Evolutionary conservation across 64 coral and sea anemone genomes (phyloP), one percentile per base, ranked within the genome.

Genomic region (Pachyseris speciosa): DNA sequence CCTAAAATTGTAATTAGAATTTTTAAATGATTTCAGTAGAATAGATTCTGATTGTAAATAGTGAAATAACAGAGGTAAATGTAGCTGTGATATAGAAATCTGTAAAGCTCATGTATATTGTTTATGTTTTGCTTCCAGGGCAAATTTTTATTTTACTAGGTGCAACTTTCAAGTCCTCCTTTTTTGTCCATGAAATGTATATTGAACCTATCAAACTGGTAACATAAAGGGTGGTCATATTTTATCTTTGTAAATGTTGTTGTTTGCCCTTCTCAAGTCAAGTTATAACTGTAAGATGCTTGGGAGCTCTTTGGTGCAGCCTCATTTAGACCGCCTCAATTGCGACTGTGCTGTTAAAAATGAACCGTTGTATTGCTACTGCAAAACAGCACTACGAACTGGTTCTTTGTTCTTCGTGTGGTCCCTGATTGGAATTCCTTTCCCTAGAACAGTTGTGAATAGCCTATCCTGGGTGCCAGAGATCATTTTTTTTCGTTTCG

Each of bases 31-130:
- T 75, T 72, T 44, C 48, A 47, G 40, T 49, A 48, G 40, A 77
- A 19, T 52, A 32, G 44, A 77, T 45, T 52, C 45, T 19, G 29
- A 15, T 52, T 77, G 74, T 77, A 77, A 77, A 77, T 77, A 77
- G 74, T 7, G 7, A 19, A 32, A 48, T 20, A 77, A 33, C 74
- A 53, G 11, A 77, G 45, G 31, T 52, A 77, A 72, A 0, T 77
- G 44, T 52, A 77, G 1, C 8, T 71, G 67, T 71, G 15, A 71
- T 71, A 32, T 50, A 31, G 12, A 52, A 51, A 52, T 33, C 2
- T 16, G 11, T 50, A 51, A 15, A 75, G 40, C 40, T 45, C 41
- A 27, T 77, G 73, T 51, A 75, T 77, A 17, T 5, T 25, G 40
- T 29, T 77, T 20, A 49, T 75, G 12, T 53, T 53, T 10, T 77